Conservation (phyloP, 2,888 invertebrate species). For the Yponomeuta malinellus region DNA sequence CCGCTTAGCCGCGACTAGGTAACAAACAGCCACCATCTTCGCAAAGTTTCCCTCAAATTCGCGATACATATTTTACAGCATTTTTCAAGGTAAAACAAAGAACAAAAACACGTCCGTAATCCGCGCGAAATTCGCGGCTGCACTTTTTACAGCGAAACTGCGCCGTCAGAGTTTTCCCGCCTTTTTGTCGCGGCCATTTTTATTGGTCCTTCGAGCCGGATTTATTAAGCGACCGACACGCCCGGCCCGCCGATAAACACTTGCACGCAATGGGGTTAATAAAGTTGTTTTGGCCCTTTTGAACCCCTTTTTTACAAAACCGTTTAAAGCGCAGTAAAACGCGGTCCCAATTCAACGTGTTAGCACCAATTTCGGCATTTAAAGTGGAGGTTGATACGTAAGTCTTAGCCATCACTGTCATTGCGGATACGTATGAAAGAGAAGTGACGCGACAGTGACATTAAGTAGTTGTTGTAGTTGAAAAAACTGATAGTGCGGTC, state of each 20-base stretch:
- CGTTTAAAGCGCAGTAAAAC: neutral
- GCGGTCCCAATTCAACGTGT: too few species aligned
- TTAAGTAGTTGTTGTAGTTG: too few species aligned
- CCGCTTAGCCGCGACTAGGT: too few species aligned
- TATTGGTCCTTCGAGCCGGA: conserved; percentile 52
- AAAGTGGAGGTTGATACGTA: too few species aligned
- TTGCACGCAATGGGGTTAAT: conserved; percentile 10
- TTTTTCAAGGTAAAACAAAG: neutral
- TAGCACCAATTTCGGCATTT: too few species aligned
- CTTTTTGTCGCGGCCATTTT: conserved; percentile 26
- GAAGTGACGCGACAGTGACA: too few species aligned
- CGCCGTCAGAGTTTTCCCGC: neutral
- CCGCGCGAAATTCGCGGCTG: neutral
- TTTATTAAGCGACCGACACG: conserved; percentile 45
- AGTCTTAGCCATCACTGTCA: too few species aligned
- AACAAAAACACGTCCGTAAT: neutral
- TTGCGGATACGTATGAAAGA: too few species aligned
- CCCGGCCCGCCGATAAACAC: conserved; percentile 8
- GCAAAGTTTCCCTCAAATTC: too few species aligned
- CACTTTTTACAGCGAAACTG: neutral
- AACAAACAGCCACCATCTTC: too few species aligned
- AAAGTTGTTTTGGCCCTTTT: conserved; percentile 2
- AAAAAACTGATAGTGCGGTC: too few species aligned
- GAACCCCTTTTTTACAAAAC: neutral
- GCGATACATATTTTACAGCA: neutral